A percentile compares a stretch with the other conserved stretches of the same genome.
These are phyloP conservation scores for Eupeodes luniger DNA, from an alignment of 2,888 invertebrate genomes.

Conservation along the genomic window DNA sequence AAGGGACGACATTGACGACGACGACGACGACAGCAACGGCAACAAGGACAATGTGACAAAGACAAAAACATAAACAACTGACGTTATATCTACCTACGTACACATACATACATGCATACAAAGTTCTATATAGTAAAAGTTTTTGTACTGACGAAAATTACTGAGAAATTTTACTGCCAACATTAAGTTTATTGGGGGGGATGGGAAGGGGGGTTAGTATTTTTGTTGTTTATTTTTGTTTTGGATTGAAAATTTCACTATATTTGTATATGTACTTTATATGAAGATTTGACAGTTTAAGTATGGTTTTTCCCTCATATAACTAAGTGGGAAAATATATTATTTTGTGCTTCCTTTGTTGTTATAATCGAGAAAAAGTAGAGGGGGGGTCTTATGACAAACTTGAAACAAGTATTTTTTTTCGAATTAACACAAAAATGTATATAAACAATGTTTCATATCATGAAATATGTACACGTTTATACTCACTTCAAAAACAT, in stretches of 20 bases:
- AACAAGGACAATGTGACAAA: neutral
- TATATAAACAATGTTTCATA: no score
- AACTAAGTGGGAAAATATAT: neutral
- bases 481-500: no score
- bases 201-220: neutral
- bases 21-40: neutral
- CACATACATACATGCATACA: no score
- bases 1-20: constrained; percentile 12
- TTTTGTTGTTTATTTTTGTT: neutral
- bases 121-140: neutral
- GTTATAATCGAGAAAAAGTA: neutral
- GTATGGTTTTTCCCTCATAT: neutral
- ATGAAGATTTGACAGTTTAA: constrained; percentile 4
- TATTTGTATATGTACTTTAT: no score
- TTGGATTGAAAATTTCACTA: neutral
- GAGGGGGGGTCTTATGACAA: no score
- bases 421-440: no score
- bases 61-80: constrained; percentile 29
- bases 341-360: neutral
- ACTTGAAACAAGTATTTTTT: no score
- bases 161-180: constrained; percentile 2
- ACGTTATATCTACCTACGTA: neutral
- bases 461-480: no score
- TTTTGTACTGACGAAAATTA: neutral
- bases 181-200: neutral